phyloP scores from a whole-genome alignment of 64 coral and sea anemone genomes.

The Montipora capricornis region DNA sequence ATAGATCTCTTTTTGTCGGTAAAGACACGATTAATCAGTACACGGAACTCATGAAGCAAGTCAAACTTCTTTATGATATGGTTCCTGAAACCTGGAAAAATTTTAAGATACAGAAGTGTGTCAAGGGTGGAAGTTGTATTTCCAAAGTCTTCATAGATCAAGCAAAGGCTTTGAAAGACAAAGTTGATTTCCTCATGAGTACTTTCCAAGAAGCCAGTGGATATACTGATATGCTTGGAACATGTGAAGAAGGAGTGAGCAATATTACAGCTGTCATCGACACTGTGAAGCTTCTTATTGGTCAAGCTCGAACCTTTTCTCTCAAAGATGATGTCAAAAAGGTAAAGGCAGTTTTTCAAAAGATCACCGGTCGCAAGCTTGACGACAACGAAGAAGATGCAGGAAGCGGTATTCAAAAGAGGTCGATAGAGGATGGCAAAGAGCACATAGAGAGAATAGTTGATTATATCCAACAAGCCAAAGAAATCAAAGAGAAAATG shows the following conservation, averaged over 20 bases:
- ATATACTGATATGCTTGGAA: constrained; percentile 66
- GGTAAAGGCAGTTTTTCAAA: constrained; percentile 66
- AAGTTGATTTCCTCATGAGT: constrained; percentile 27
- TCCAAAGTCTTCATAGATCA: constrained; percentile 86
- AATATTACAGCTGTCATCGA: constrained; percentile 60
- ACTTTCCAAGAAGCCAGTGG: constrained; percentile 73
- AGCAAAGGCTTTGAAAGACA: constrained; percentile 74
- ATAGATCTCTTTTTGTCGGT: constrained; percentile 64
- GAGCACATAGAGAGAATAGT: constrained; percentile 67
- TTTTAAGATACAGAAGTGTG: constrained; percentile 85
- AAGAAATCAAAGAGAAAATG: constrained; percentile 79
- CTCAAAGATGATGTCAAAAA: constrained; percentile 81
- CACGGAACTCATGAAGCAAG: constrained; percentile 55
- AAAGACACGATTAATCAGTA: constrained; percentile 63
- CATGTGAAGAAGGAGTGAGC: constrained; percentile 60
- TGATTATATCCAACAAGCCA: constrained; percentile 79
- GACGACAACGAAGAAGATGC: not conserved
- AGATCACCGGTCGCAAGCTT: constrained; percentile 52
- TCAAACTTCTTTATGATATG: constrained; percentile 57
- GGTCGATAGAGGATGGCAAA: constrained; percentile 47
- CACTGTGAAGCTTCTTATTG: constrained; percentile 74
- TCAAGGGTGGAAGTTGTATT: constrained; percentile 88
- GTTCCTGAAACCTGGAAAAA: constrained; percentile 73
- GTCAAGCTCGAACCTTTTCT: constrained; percentile 81
- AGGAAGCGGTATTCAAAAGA: constrained; percentile 13